These are phyloP conservation scores for Pissodes strobi DNA, from an alignment of 1,140 invertebrate species.

Conservation along the genomic window DNA sequence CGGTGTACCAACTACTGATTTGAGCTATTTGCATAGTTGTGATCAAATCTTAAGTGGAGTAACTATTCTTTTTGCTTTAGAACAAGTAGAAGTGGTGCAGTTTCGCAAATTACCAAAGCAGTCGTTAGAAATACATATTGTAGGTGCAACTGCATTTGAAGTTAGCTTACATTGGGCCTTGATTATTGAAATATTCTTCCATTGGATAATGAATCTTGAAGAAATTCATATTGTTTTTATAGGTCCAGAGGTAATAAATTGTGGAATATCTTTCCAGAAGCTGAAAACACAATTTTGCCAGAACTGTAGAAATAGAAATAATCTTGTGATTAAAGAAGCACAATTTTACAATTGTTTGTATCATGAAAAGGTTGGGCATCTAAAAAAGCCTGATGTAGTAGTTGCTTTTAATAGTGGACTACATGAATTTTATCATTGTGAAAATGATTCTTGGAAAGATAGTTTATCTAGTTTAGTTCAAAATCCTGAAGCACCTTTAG, in stretches of 20 bases:
- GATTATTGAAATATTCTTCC: slow-evolving; percentile 43
- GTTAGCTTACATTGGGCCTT: slow-evolving; percentile 42
- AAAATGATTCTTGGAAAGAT: slow-evolving; percentile 46
- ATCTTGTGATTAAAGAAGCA: slow-evolving; percentile 22
- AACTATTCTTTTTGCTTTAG: slow-evolving; percentile 46
- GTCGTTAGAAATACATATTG: slow-evolving; percentile 47
- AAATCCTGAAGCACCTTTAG: slow-evolving; percentile 39
- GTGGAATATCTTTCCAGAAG: background rate
- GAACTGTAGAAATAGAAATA: slow-evolving; percentile 35
- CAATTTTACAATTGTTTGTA: slow-evolving; percentile 40
- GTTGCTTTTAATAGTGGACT: slow-evolving; percentile 53
- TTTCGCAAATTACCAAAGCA: slow-evolving; percentile 28
- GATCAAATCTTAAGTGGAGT: slow-evolving; percentile 28
- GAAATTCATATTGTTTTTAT: slow-evolving; percentile 43
- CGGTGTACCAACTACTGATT: background rate
- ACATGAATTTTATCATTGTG: slow-evolving; percentile 42
- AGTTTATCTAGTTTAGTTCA: slow-evolving; percentile 44
- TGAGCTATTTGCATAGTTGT: slow-evolving; percentile 7
- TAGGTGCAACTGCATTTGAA: slow-evolving; percentile 47
- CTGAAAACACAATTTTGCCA: slow-evolving; percentile 31
- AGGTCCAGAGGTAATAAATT: slow-evolving; percentile 42
- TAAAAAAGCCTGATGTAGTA: slow-evolving; percentile 47
- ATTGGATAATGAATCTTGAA: slow-evolving; percentile 47
- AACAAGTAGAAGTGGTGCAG: slow-evolving; percentile 34
- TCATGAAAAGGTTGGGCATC: slow-evolving; percentile 39